Percentiles rank a stretch among this genome's conserved stretches.
Evolutionary conservation across 2,797 vertebrate species (phyloP).

Genomic region (Acanthurus tractus): DNA sequence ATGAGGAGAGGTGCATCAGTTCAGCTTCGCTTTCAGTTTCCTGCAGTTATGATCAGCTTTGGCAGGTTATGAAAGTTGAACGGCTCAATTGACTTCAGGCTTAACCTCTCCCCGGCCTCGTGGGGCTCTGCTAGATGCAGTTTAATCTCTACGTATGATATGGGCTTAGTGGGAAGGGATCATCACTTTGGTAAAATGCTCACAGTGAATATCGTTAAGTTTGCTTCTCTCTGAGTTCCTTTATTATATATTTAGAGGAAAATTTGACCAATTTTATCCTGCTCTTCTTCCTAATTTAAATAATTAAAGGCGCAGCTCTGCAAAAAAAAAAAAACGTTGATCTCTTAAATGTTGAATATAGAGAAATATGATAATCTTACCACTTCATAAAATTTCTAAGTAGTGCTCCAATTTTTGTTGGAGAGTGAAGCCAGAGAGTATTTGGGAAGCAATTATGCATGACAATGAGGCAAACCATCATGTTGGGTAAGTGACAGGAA

Average conservation of each 20-base stretch:
- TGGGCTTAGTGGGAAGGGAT: slow-evolving; percentile 70
- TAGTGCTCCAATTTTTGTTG: slow-evolving; percentile 15
- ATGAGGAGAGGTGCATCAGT: slow-evolving; percentile 12
- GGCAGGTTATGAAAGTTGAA: slow-evolving; percentile 77
- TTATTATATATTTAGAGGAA: slow-evolving; percentile 23
- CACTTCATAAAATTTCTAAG: slow-evolving; percentile 1
- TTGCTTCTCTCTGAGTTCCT: slow-evolving; percentile 7
- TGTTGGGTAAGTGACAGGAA: slow-evolving; percentile 49
- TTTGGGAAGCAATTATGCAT: slow-evolving; percentile 37
- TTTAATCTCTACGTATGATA: slow-evolving; percentile 77
- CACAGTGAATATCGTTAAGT: slow-evolving; percentile 41
- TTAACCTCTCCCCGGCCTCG: slow-evolving; percentile 71
- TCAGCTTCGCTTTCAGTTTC: slow-evolving; percentile 30
- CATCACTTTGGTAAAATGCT: slow-evolving; percentile 60
- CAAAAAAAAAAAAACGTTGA: background rate
- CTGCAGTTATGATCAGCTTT: slow-evolving; percentile 56
- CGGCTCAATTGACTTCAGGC: slow-evolving; percentile 75
- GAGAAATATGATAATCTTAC: slow-evolving; percentile 18
- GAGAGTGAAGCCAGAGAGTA: slow-evolving; percentile 6
- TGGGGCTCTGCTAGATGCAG: slow-evolving; percentile 53
- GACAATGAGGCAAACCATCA: slow-evolving; percentile 63
- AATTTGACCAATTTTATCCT: slow-evolving; percentile 7
- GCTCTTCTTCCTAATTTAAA: slow-evolving; percentile 25
- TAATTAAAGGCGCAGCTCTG: slow-evolving; percentile 35
- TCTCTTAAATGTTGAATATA: background rate